Evolutionary conservation across 2,797 vertebrate species (phyloP), one percentile per base, ranked within the genome.

Genomic region (Anomalospiza imberbis): DNA sequence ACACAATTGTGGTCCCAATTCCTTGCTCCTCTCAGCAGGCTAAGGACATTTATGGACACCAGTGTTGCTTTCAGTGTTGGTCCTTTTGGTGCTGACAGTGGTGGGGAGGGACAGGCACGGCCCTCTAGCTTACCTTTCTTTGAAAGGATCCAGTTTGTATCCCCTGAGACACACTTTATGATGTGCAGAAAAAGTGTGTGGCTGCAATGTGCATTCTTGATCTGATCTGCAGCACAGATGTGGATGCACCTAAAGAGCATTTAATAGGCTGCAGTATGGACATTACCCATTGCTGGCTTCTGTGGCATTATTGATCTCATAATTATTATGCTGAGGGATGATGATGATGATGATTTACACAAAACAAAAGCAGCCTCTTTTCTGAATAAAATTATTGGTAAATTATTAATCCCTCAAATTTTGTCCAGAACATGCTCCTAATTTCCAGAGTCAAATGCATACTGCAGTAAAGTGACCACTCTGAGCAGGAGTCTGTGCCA

Each of bases 1-100:
- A 53, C 51, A 54, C 0, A 0, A 15, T 5, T 62, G 9, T 1
- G 1, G 9, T 72, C 20, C n/a, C 8, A 36, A 8, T 47, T 92
- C 36, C 32, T 32, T 32, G 7, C 19, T 54, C 16, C 25, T 13
- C 29, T 68, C 3, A 2, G 28, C 28, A 68, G 44, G 12, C 18
- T 54, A 48, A 62, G 25, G 55, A 32, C 10, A 12, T 48, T 57
- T 75, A 62, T 19, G 24, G 28, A 36, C 10, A 40, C 8, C 1
- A 3, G 18, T 42, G 22, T 4, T 7, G 2, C 32, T 80, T 85
- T 61, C 42, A 40, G 7, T 5, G 9, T 32, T 51, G 25, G 17
- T 88, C 6, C 2, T 88, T 85, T 68, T 4, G 2, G 28, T 57
- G 25, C 25, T 75, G 21, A 34, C 21, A 55, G 28, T 32, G 32